These are phyloP conservation scores for Atta cephalotes DNA, from an alignment of 1,140 invertebrate species.

Conservation along the genomic window DNA sequence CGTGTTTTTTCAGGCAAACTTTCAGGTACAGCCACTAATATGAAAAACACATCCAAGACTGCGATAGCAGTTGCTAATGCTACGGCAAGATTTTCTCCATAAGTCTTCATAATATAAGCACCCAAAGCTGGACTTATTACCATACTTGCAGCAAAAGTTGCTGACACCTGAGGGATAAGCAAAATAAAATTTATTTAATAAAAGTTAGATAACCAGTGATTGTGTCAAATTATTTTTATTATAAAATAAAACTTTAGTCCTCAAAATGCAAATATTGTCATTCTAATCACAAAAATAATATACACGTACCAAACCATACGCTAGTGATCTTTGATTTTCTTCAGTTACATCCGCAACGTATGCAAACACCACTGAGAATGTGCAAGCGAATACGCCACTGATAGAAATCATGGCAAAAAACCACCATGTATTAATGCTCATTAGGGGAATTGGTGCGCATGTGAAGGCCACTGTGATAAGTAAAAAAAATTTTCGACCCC, in stretches of 20 bases:
- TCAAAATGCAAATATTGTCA: neutral
- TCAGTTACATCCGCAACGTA: slow-evolving; percentile 99
- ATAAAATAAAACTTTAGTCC: neutral
- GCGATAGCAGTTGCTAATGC: slow-evolving; percentile 98
- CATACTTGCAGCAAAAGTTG: slow-evolving; percentile 99
- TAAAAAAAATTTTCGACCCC: slow-evolving; percentile 99
- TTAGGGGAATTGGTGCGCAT: slow-evolving; percentile 99
- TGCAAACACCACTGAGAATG: slow-evolving; percentile 99
- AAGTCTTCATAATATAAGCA: slow-evolving; percentile 95
- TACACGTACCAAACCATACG: slow-evolving; percentile 96
- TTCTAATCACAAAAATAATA: slow-evolving; percentile 47
- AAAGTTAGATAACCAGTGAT: neutral
- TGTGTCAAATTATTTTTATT: neutral
- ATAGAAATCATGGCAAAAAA: slow-evolving; percentile 99
- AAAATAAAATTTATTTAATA: slow-evolving; percentile 33
- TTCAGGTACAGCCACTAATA: slow-evolving; percentile 98
- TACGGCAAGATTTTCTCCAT: slow-evolving; percentile 98
- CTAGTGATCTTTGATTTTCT: slow-evolving; percentile 97
- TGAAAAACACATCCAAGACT: slow-evolving; percentile 98
- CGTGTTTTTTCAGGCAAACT: slow-evolving; percentile 97
- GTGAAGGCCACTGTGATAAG: slow-evolving; percentile 99
- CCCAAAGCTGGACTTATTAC: slow-evolving; percentile 98
- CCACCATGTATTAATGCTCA: slow-evolving; percentile 99
- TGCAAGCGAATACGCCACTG: slow-evolving; percentile 99
- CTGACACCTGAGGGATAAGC: slow-evolving; percentile 90